phyloP scores from a whole-genome alignment of 2,888 invertebrate genomes.

The Thymelicus acteon region DNA sequence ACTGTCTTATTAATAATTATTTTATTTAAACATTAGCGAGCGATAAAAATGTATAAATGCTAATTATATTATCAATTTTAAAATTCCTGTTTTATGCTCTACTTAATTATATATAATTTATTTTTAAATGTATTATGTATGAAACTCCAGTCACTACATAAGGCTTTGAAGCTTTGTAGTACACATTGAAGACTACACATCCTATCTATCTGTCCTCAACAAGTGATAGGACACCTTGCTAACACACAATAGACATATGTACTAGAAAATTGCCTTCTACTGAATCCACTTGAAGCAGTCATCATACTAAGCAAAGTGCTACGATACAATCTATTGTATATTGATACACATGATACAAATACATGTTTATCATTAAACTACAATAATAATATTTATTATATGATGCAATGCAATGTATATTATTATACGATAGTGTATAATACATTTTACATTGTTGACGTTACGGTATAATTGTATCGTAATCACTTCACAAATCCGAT shows the following conservation, averaged over 20 bases:
- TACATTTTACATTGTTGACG: background rate
- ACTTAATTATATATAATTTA: background rate
- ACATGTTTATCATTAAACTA: background rate
- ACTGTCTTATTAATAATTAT: background rate
- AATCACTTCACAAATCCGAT: conserved; percentile 2
- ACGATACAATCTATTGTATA: no score
- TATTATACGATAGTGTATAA: background rate
- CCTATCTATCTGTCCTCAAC: no score
- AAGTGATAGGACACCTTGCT: no score
- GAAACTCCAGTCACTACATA: conserved; percentile 3
- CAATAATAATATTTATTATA: no score
- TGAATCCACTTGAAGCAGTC: background rate
- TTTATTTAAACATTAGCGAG: conserved; percentile 12
- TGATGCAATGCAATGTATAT: background rate
- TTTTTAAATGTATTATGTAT: background rate
- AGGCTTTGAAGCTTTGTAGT: background rate
- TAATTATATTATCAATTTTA: conserved; percentile 6
- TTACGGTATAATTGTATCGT: background rate
- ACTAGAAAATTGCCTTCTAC: no score
- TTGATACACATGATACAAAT: background rate
- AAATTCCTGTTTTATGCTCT: conserved; percentile 8
- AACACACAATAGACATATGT: no score
- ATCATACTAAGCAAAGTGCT: background rate
- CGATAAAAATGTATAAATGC: conserved; percentile 14
- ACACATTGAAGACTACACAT: no score